phyloP scores from a whole-genome alignment of 2,888 invertebrate species.

The Tholera decimalis region DNA sequence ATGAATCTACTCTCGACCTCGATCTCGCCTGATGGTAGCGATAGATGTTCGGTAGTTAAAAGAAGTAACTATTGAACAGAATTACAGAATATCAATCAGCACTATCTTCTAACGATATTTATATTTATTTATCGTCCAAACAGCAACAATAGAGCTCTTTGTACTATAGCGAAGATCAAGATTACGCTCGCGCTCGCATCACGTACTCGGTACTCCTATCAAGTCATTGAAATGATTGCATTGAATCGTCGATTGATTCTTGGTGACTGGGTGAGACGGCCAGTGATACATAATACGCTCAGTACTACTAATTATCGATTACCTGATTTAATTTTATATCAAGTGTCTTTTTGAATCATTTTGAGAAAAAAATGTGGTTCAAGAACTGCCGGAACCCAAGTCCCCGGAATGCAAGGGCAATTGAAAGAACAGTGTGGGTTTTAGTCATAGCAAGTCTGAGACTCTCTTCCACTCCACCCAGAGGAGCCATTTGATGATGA shows the following conservation, averaged over 20 bases:
- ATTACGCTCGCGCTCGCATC: conserved; percentile 15
- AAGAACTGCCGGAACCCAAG: no score
- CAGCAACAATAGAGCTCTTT: conserved; percentile 44
- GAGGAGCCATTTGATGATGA: no score
- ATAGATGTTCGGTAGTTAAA: no score
- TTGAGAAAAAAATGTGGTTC: no score
- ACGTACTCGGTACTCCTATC: conserved; percentile 20
- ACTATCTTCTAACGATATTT: conserved; percentile 18
- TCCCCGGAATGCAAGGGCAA: no score
- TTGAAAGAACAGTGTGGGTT: no score
- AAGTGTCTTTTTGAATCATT: no score
- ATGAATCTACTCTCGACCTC: no score
- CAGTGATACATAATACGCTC: neutral
- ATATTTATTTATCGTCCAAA: conserved; percentile 14
- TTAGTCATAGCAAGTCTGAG: no score
- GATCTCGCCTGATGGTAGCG: no score
- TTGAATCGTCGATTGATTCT: conserved; percentile 35
- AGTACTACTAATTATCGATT: neutral
- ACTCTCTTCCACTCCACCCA: no score
- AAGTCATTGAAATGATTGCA: conserved; percentile 39
- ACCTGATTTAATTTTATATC: conserved; percentile 7
- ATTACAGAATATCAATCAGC: conserved; percentile 13
- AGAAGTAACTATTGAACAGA: no score
- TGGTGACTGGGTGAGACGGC: conserved; percentile 1
- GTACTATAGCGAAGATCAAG: conserved; percentile 40